A percentile compares a stretch with the other conserved stretches of the same genome.
phyloP scores from a whole-genome alignment of 2,888 invertebrate species.

The Teleiodes luculella region DNA sequence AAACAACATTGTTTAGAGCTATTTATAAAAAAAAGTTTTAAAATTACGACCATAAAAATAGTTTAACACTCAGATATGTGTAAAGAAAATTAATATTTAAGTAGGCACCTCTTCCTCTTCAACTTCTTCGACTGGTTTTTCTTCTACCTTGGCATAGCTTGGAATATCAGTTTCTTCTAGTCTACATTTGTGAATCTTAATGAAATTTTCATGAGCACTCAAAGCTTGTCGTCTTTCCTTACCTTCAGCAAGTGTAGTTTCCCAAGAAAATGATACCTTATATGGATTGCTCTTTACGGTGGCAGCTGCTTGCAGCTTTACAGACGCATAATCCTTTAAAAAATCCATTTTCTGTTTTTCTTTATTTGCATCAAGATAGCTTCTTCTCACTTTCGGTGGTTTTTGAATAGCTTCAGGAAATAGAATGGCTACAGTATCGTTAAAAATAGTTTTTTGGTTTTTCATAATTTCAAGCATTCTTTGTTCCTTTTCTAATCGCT shows the following conservation, averaged over 20 bases:
- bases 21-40: no score
- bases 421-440: constrained; percentile 80
- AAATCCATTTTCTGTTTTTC: constrained; percentile 54
- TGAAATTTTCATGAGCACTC: constrained; percentile 54
- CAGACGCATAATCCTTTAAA: constrained; percentile 52
- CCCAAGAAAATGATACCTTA: constrained; percentile 76
- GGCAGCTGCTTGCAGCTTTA: constrained; percentile 45
- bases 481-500: constrained; percentile 76
- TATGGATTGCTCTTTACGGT: constrained; percentile 71
- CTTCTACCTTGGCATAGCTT: not conserved
- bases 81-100: not conserved
- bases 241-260: constrained; percentile 70
- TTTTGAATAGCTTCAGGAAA: constrained; percentile 80
- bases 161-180: constrained; percentile 34
- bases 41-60: no score
- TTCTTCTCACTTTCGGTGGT: constrained; percentile 57
- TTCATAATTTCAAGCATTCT: constrained; percentile 78
- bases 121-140: not conserved
- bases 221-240: constrained; percentile 68
- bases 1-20: no score
- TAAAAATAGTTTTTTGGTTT: constrained; percentile 80
- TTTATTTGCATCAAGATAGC: constrained; percentile 64
- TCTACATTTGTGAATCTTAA: constrained; percentile 54
- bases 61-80: no score
- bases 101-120: not conserved